Conservation (phyloP, 2,797 vertebrate species). For the Sebastolobus altivelis region DNA sequence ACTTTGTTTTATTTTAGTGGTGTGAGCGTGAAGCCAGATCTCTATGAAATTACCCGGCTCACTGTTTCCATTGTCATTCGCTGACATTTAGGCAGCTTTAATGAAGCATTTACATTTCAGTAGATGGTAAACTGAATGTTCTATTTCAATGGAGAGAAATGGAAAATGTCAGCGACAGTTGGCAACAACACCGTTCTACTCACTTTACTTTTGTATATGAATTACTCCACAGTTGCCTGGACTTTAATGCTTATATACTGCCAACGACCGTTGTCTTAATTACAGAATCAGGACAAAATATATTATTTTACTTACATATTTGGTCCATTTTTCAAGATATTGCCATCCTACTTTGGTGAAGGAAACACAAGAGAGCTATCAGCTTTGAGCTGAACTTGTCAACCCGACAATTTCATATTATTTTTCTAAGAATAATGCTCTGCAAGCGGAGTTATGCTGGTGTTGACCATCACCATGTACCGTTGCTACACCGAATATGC, state of each 20-base stretch:
- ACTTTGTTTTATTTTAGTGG: conserved; percentile 33
- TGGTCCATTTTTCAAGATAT: neutral
- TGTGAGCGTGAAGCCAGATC: conserved; percentile 28
- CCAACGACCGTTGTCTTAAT: neutral
- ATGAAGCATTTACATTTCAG: conserved; percentile 33
- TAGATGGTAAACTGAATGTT: conserved; percentile 2
- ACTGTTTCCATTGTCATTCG: conserved; percentile 16
- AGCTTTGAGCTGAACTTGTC: neutral
- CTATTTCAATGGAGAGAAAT: neutral
- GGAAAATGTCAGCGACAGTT: neutral
- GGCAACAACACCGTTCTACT: neutral
- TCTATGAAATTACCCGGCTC: conserved; percentile 30
- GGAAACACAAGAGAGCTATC: neutral
- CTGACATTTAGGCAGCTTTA: conserved; percentile 37
- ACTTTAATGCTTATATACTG: neutral
- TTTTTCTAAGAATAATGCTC: neutral
- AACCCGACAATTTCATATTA: neutral
- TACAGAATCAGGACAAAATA: neutral
- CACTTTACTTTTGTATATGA: neutral
- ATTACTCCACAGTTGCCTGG: neutral
- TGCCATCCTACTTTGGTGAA: neutral
- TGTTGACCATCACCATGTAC: neutral
- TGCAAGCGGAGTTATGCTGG: neutral
- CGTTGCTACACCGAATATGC: neutral
- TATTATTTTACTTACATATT: neutral